A percentile compares a stretch with the other conserved stretches of the same genome.
These are phyloP conservation scores for Branchinecta sandiegonensis DNA, from an alignment of 2,888 invertebrate species.

Conservation along the genomic window DNA sequence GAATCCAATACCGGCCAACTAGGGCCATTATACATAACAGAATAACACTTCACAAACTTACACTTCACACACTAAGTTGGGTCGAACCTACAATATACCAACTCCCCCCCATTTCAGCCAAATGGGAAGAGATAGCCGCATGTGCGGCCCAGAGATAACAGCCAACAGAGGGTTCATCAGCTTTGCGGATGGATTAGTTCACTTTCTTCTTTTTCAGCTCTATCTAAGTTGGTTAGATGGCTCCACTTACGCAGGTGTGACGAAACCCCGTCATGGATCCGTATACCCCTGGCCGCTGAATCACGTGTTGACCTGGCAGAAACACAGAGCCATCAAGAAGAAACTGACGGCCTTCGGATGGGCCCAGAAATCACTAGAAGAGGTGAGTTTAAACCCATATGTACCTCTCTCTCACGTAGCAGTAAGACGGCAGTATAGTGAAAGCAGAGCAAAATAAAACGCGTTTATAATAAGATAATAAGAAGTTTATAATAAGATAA, in stretches of 20 bases:
- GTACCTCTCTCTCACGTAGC: slow-evolving; percentile 9
- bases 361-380: slow-evolving; percentile 59
- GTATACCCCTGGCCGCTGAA: slow-evolving; percentile 89
- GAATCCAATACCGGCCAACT: too few relatives aligned
- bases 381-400: slow-evolving; percentile 40
- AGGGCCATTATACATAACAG: too few relatives aligned
- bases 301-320: slow-evolving; percentile 59
- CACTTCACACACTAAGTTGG: too few relatives aligned
- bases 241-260: slow-evolving; percentile 62
- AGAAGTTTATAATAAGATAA: too few relatives aligned
- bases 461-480: too few relatives aligned
- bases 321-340: slow-evolving; percentile 51
- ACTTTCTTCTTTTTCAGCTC: slow-evolving; percentile 39
- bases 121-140: too few relatives aligned
- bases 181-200: slow-evolving; percentile 28
- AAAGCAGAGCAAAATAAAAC: not conserved
- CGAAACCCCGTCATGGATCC: slow-evolving; percentile 67
- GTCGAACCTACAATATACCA: too few relatives aligned
- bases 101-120: too few relatives aligned
- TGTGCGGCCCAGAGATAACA: too few relatives aligned
- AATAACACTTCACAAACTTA: too few relatives aligned
- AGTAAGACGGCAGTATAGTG: too few relatives aligned
- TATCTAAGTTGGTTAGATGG: slow-evolving; percentile 77
- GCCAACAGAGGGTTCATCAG: too few relatives aligned
- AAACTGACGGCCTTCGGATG: slow-evolving; percentile 64